Base-by-base conservation (phyloP, 2,888 invertebrate species). In the Lasiommata megera region DNA sequence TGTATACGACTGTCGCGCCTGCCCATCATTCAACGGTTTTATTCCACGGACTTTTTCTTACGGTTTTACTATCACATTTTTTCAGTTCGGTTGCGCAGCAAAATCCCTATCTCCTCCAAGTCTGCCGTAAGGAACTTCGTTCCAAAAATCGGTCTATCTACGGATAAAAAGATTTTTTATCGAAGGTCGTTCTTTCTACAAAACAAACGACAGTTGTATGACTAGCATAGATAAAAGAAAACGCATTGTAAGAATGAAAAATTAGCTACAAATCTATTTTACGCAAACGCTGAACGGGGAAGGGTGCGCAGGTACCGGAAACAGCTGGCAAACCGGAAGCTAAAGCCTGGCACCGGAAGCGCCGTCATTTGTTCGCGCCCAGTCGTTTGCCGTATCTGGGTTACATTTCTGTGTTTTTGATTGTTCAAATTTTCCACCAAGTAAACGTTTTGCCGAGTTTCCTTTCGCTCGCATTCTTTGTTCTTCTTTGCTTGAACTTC, bases 291-390 rank as follows among this genome's bases (percentile, higher is more conserved):
- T 34, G 34, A 48, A 41, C 8, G 41, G 48, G 47, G 34, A 40
- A 47, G 43, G 57, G 34, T 8, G 48, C 53, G 55, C 63, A 65
- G 63, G 60, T 58, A 58, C 60, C 56, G 63, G 63, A 65, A 60
- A 56, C 62, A 59, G 54, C 58, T 34, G 29, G 54, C 12, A 47
- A 51, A 55, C 61, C 61, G 65, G 64, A 62, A 58, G 61, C 44
- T 43, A 52, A 51, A 61, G 59, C 55, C 55, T 55, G 60, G 46
- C 54, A 38, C 54, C 61, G 65, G 63, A 65, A 48, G 59, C 59
- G 59, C 57, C 64, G 64, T 58, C 62, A 61, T 56, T 60, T 60
- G 65, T 64, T 62, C 59, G 31, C 58, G 61, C 60, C 62, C 59
- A 16, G 38, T 29, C 51, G 51, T 14, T 38, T 16, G 18, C 28